A percentile compares a stretch with the other conserved stretches of the same genome.
Evolutionary conservation across 2,113 vertebrate species (phyloP).

Genomic region (Mandrillus leucophaeus): DNA sequence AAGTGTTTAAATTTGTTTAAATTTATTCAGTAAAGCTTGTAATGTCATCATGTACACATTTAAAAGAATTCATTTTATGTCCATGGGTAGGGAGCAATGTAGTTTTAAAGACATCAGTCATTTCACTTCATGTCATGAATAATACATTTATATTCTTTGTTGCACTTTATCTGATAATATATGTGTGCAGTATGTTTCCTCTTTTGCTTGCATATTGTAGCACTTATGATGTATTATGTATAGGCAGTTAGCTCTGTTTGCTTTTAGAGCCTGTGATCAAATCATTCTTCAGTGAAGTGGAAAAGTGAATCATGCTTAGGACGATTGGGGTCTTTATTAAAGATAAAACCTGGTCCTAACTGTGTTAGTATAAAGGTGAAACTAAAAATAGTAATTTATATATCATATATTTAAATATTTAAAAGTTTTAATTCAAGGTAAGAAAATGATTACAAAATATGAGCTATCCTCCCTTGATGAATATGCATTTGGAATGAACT

Average conservation of each 20-base stretch:
- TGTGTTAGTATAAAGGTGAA: not conserved
- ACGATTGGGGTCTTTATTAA: not conserved
- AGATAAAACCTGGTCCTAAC: not conserved
- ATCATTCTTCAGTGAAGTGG: not conserved
- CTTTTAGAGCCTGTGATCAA: not conserved
- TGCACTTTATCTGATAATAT: constrained; percentile 63
- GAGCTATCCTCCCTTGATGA: not conserved
- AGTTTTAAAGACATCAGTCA: constrained; percentile 72
- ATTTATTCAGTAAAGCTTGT: constrained; percentile 70
- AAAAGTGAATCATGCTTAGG: not conserved
- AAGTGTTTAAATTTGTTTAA: constrained; percentile 62
- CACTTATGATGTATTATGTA: constrained; percentile 53
- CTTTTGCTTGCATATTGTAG: constrained; percentile 31
- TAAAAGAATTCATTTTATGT: constrained; percentile 70
- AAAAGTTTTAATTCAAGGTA: not conserved
- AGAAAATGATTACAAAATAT: not conserved
- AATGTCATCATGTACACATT: constrained; percentile 60
- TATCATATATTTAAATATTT: not conserved
- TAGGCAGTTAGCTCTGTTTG: not conserved
- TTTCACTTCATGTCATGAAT: constrained; percentile 71
- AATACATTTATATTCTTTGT: constrained; percentile 75
- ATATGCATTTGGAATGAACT: not conserved
- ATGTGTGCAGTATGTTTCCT: constrained; percentile 45
- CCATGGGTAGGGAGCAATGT: constrained; percentile 42
- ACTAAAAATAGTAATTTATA: not conserved